phyloP scores from a whole-genome alignment of 2,888 invertebrate species.

The Drosophila kokeensis region DNA sequence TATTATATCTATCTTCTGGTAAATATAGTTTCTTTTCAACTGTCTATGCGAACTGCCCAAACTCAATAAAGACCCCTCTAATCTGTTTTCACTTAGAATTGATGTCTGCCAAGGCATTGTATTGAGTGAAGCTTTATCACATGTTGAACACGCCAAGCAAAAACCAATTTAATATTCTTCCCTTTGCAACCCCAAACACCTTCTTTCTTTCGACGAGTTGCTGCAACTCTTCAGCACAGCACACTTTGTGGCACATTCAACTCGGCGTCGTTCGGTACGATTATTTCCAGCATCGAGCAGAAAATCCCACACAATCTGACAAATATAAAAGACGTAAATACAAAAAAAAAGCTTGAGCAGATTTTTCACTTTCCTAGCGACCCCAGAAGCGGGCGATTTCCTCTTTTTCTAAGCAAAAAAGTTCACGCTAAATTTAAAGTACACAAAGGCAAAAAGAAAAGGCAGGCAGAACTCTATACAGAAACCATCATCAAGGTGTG shows the following conservation, averaged over 20 bases:
- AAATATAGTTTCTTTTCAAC: neutral
- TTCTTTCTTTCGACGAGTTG: conserved; percentile 5
- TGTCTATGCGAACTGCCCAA: neutral
- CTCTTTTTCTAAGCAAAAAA: conserved; percentile 32
- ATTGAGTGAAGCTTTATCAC: conserved; percentile 10
- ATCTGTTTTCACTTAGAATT: neutral
- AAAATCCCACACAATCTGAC: conserved; percentile 30
- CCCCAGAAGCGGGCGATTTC: conserved; percentile 23
- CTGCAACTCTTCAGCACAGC: conserved; percentile 11
- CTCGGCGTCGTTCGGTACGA: conserved; percentile 25
- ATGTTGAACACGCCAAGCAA: conserved; percentile 10
- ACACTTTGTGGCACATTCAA: conserved; percentile 60
- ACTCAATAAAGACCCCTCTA: neutral
- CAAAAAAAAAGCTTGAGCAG: conserved; percentile 28
- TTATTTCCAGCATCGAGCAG: conserved; percentile 48
- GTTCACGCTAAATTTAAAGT: conserved; percentile 65
- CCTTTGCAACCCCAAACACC: neutral
- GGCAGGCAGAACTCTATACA: neutral
- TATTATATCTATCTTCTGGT: neutral
- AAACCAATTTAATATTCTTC: conserved; percentile 31
- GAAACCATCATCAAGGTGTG: conserved; percentile 40
- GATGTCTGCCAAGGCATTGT: conserved; percentile 11
- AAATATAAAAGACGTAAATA: conserved; percentile 42
- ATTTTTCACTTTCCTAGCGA: conserved; percentile 69
- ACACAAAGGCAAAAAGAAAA: conserved; percentile 39